A percentile compares a stretch with the other conserved stretches of the same genome.
phyloP scores from a whole-genome alignment of 2,797 vertebrate genomes.

The Hephaestus fuliginosus region DNA sequence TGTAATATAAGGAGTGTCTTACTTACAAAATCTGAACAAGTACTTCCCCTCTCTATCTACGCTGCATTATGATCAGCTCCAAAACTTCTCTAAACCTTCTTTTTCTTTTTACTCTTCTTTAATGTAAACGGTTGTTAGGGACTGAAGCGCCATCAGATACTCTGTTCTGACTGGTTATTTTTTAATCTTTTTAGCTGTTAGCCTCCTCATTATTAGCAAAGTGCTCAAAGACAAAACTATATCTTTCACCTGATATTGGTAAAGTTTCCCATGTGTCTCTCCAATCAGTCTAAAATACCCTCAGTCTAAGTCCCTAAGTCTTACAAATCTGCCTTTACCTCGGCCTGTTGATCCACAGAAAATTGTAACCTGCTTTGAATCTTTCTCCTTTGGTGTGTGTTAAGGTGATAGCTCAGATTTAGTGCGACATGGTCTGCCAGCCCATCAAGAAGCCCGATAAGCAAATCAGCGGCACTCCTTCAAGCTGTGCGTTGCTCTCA shows the following conservation, averaged over 20 bases:
- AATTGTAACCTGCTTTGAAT: constrained; percentile 20
- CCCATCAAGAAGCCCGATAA: constrained; percentile 39
- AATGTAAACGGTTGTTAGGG: no score
- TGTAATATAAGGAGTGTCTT: no score
- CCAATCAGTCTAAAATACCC: not conserved
- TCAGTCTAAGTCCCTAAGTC: not conserved
- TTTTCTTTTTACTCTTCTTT: no score
- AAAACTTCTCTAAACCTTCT: no score
- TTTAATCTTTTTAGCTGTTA: no score
- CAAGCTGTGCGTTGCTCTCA: constrained; percentile 23
- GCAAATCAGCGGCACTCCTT: constrained; percentile 22
- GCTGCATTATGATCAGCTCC: no score
- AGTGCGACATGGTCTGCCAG: constrained; percentile 29
- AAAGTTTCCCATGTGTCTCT: not conserved
- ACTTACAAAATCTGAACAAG: no score
- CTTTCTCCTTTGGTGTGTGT: constrained; percentile 28
- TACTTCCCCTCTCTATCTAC: no score
- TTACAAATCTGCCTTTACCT: not conserved
- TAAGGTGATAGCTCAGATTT: constrained; percentile 39
- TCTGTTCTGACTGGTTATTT: no score
- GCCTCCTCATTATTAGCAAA: no score
- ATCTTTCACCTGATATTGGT: not conserved
- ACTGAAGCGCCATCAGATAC: no score
- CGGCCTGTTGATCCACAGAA: constrained; percentile 2
- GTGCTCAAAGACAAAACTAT: no score